These are phyloP conservation scores for Melanogrammus aeglefinus DNA, from an alignment of 2,797 vertebrate species.

Conservation along the genomic window DNA sequence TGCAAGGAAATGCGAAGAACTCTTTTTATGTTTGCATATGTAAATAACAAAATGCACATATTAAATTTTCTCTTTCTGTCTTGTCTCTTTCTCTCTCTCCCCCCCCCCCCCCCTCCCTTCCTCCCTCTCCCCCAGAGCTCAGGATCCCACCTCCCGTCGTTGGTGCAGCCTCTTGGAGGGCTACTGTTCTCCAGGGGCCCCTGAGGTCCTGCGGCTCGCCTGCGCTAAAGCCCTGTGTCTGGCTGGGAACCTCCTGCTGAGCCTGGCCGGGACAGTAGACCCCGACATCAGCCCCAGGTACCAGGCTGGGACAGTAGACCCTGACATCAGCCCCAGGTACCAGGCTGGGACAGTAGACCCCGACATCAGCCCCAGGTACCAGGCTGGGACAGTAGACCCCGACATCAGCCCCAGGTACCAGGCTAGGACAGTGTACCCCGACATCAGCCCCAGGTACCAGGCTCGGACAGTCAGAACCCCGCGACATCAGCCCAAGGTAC, in stretches of 20 bases:
- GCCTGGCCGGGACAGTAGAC: conserved; percentile 18
- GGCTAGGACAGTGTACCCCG: no score
- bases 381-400: background rate
- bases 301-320: background rate
- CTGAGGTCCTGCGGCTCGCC: conserved; percentile 75
- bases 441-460: no score
- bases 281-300: conserved; percentile 69
- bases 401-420: no score
- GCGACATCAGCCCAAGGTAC: conserved; percentile 69
- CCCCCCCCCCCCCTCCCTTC: no score
- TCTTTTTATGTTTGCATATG: background rate
- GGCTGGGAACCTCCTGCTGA: conserved; percentile 63
- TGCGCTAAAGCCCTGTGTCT: conserved; percentile 73
- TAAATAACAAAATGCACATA: background rate
- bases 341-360: background rate
- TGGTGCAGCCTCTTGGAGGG: conserved; percentile 75
- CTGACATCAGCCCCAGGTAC: no score
- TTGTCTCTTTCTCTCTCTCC: no score
- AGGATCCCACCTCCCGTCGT: conserved; percentile 33
- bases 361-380: conserved; percentile 69
- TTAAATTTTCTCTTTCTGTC: background rate
- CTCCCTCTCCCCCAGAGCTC: background rate
- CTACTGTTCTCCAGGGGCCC: conserved; percentile 54
- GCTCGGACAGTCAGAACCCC: conserved; percentile 23
- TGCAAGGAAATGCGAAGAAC: background rate